phyloP scores from a whole-genome alignment of 2,113 vertebrate species.

The Panthera leo region DNA sequence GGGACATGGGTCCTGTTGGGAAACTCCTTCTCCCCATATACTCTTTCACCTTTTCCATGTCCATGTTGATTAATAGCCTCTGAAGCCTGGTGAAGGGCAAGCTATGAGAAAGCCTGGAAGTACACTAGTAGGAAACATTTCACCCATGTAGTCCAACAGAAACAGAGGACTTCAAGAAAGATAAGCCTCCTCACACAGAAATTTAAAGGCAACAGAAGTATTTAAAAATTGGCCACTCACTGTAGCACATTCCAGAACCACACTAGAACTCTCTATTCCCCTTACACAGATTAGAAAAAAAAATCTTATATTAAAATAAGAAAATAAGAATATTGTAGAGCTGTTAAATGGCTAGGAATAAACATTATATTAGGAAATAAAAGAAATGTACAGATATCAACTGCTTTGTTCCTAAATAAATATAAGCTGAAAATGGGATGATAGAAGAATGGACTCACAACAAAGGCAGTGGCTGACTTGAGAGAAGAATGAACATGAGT shows the following conservation, averaged over 20 bases:
- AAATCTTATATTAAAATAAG: background rate
- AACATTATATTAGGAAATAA: background rate
- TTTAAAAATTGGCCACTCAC: background rate
- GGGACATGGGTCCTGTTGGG: background rate
- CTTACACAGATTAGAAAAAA: background rate
- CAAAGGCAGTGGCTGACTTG: background rate
- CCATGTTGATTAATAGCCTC: background rate
- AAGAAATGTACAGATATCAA: background rate
- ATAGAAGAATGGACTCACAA: background rate
- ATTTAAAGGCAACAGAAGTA: background rate
- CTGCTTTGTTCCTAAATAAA: background rate
- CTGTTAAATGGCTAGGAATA: background rate
- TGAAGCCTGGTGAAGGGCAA: background rate
- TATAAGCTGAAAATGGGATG: background rate
- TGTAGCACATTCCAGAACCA: background rate
- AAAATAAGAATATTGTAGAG: background rate
- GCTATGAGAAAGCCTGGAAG: background rate
- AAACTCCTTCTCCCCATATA: background rate
- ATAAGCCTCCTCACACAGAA: background rate
- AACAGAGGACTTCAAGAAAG: background rate
- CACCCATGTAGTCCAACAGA: fast-evolving
- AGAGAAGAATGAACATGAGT: background rate
- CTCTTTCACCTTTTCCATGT: background rate
- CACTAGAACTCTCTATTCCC: background rate
- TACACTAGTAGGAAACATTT: background rate